Evolutionary conservation across 2,888 invertebrate genomes (phyloP), one percentile per base, ranked within the genome.

Genomic region (Cosmia trapezina): DNA sequence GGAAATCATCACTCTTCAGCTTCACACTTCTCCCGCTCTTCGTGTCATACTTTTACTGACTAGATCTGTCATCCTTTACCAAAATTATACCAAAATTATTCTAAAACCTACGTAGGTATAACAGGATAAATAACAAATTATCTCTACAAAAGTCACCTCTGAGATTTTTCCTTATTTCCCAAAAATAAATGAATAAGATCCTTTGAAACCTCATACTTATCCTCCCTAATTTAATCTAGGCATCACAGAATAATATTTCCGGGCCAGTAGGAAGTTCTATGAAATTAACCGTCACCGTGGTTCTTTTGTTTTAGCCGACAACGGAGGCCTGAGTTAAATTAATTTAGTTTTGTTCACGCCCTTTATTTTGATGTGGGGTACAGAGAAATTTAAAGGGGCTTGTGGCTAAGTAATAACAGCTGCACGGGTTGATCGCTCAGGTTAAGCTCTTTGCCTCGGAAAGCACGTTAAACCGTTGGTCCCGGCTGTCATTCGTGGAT

Each of bases 231-330:
- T 41, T 33, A 73, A 54, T 67, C 45, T 47, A 65, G 12, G 45
- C 4, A n/a, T 12, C 12, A 45, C 17, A 53, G 22, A 17, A 28
- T 37, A 37, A 45, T 64, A 74, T 65, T 75, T 64, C 49, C 45
- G 37, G 22, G 47, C 7, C 33, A 45, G 65, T 37, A 37, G 45
- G 37, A 76, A 76, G 28, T 66, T 76, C 28, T n/a, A 41, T 28
- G 45, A 76, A 76, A 76, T 73, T 53, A 47, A 66, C 45, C 37
- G 9, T 28, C 53, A 28, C n/a, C 37, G 14, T 17, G n/a, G 66
- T 67, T 76, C 53, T 76, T 73, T 73, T 66, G 76, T 76, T 76
- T 73, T 53, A 12, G 9, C n/a, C 17, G 9, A 22, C 11, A 45
- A 9, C 22, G 12, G 6, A 7, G 8, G 12, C n/a, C 37, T n/a